Percentiles rank a stretch among this genome's conserved stretches.
Conservation (phyloP, 2,888 invertebrate genomes). For the Xestia xanthographa region DNA sequence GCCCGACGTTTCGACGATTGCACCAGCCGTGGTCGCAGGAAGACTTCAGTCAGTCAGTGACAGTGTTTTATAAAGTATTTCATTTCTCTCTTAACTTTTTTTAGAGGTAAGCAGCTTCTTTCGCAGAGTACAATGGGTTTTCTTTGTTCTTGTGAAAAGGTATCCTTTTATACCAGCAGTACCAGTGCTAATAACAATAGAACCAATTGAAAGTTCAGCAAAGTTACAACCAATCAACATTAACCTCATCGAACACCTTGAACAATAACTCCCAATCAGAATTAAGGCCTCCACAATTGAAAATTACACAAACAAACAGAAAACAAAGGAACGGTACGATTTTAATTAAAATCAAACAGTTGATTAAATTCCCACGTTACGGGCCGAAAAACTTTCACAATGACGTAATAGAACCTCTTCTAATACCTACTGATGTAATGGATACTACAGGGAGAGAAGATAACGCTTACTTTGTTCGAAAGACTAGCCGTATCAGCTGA, state of each 20-base stretch:
- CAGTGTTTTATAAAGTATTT: too few relatives aligned
- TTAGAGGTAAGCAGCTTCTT: background rate
- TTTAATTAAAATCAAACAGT: conserved; percentile 63
- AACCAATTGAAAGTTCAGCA: conserved; percentile 16
- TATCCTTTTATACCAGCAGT: background rate
- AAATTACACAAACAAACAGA: conserved; percentile 44
- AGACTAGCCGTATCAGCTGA: conserved; percentile 27
- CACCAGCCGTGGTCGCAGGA: too few relatives aligned
- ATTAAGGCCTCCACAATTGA: conserved; percentile 21
- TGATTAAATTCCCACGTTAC: conserved; percentile 61
- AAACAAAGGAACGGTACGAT: conserved; percentile 57
- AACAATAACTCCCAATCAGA: conserved; percentile 21
- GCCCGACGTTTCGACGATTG: too few relatives aligned
- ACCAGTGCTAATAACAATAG: background rate
- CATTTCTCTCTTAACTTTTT: conserved; percentile 15
- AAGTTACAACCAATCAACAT: background rate
- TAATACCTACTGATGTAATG: conserved; percentile 47
- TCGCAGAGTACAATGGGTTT: background rate
- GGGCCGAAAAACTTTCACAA: conserved; percentile 54
- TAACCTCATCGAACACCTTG: conserved; percentile 20
- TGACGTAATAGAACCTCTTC: conserved; percentile 41
- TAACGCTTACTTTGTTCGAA: conserved; percentile 33
- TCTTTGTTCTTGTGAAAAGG: conserved; percentile 10
- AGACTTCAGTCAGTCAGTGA: too few relatives aligned
- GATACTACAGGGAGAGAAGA: conserved; percentile 33